Conservation (phyloP, 2,888 invertebrate species). For the Zhuqinia jingwanae region DNA sequence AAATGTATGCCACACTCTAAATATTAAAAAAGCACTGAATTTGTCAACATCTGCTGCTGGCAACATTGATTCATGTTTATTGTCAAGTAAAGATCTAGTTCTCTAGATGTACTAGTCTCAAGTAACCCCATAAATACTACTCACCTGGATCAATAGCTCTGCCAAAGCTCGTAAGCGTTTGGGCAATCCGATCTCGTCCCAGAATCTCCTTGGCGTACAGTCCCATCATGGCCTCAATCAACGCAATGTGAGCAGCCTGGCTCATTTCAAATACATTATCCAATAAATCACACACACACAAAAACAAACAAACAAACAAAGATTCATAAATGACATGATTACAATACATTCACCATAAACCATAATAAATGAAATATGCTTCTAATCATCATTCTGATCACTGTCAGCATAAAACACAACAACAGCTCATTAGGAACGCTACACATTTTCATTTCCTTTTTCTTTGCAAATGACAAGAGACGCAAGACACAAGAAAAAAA, state of each 20-base stretch:
- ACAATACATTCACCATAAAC: slow-evolving; percentile 26
- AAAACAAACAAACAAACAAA: background rate
- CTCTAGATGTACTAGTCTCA: background rate
- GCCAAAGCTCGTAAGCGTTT: slow-evolving; percentile 76
- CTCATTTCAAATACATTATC: slow-evolving; percentile 17
- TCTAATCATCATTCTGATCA: background rate
- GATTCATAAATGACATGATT: slow-evolving; percentile 4
- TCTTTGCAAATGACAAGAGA: slow-evolving; percentile 11
- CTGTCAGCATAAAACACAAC: slow-evolving; percentile 38
- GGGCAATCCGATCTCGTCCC: slow-evolving; percentile 75
- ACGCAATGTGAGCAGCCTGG: slow-evolving; percentile 78
- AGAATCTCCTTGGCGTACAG: slow-evolving; percentile 78
- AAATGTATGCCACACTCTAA: background rate
- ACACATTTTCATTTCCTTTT: slow-evolving; percentile 48
- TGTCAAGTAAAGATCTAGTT: slow-evolving; percentile 2
- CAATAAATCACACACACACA: slow-evolving; percentile 12
- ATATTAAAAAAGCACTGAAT: no score
- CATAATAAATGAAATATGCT: slow-evolving; percentile 11
- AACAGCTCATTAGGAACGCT: slow-evolving; percentile 58
- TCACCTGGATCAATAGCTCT: slow-evolving; percentile 76
- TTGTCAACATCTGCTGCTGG: no score
- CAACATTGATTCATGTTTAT: no score
- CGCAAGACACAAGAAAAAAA: slow-evolving; percentile 19
- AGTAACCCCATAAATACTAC: background rate
- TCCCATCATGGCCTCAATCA: slow-evolving; percentile 79